phyloP scores from a whole-genome alignment of 2,797 vertebrate species.

The Cossypha caffra region DNA sequence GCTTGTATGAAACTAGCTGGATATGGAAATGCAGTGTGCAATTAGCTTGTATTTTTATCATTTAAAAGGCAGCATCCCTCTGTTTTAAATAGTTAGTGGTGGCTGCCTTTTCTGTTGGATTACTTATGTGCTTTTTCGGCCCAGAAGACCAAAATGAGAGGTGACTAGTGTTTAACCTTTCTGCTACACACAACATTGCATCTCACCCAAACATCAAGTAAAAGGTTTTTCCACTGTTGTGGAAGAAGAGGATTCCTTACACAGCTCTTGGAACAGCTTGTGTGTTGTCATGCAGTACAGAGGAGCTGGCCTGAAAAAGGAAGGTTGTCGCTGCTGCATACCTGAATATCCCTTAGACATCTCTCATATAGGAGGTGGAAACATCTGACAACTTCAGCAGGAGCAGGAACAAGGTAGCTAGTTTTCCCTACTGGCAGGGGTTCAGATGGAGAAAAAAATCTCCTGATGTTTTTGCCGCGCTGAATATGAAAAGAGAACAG shows the following conservation, averaged over 20 bases:
- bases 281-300: fast-evolving
- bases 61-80: not conserved
- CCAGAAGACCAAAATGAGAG: not conserved
- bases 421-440: not conserved
- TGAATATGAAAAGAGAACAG: not conserved
- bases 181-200: not conserved
- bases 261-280: not conserved
- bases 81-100: not conserved
- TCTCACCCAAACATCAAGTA: not conserved
- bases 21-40: not conserved
- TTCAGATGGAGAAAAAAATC: not conserved
- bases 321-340: not conserved
- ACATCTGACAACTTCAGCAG: not conserved
- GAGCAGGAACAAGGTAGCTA: not conserved
- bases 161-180: not conserved
- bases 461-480: not conserved
- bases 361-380: not conserved
- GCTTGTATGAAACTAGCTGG: not conserved
- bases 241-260: not conserved
- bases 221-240: not conserved
- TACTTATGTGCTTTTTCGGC: not conserved
- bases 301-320: not conserved
- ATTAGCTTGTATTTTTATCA: not conserved
- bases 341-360: not conserved
- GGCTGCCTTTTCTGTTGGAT: not conserved